phyloP scores from a whole-genome alignment of 2,113 vertebrate genomes.

The Poicephalus gulielmi region DNA sequence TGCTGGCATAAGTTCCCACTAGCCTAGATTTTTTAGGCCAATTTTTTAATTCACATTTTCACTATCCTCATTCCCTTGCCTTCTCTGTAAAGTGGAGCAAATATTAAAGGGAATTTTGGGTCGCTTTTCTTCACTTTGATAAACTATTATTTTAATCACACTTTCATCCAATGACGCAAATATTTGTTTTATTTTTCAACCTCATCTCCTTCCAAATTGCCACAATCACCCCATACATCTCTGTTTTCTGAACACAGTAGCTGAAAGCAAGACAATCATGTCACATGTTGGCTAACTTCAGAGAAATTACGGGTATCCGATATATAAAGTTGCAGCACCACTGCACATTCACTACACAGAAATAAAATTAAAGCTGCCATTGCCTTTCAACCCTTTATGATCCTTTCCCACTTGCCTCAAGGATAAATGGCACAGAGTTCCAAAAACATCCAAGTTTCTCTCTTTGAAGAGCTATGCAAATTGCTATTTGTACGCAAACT shows the following conservation, averaged over 20 bases:
- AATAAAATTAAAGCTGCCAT: not conserved
- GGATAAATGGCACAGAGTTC: constrained; percentile 50
- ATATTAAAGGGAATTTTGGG: not conserved
- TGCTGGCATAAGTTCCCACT: not conserved
- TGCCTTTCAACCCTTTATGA: not conserved
- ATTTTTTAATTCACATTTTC: not conserved
- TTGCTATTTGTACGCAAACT: constrained; percentile 68
- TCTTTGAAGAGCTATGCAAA: constrained; percentile 63
- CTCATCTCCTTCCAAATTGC: not conserved
- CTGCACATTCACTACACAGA: not conserved
- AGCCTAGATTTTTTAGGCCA: not conserved
- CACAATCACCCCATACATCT: not conserved
- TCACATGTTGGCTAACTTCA: not conserved
- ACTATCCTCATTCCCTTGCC: not conserved
- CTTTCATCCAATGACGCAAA: not conserved
- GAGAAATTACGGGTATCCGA: not conserved
- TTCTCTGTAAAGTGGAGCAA: not conserved
- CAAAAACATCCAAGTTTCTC: constrained; percentile 38
- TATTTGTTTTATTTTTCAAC: not conserved
- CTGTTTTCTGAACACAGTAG: not conserved
- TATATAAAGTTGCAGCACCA: not conserved
- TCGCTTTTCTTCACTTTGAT: not conserved
- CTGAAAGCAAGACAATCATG: not conserved
- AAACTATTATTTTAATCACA: not conserved
- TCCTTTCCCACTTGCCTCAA: constrained; percentile 10